phyloP scores from a whole-genome alignment of 2,797 vertebrate species.

The Halcyon chelicuti region DNA sequence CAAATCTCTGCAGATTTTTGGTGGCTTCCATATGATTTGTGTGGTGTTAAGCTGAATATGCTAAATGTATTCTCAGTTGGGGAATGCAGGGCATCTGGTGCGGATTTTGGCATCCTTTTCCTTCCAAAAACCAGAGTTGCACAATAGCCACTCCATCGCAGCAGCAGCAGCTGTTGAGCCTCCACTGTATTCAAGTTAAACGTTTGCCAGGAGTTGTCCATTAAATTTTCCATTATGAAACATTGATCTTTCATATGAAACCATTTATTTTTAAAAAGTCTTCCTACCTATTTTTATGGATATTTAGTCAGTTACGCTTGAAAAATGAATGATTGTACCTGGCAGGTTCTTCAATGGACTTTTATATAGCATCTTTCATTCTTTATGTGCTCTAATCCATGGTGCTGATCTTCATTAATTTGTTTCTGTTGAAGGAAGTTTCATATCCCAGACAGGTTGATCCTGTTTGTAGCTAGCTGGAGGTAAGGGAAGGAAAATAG shows the following conservation, averaged over 20 bases:
- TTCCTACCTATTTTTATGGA: neutral
- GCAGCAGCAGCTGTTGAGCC: neutral
- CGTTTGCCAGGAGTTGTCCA: neutral
- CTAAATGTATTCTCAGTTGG: neutral
- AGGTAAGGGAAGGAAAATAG: neutral
- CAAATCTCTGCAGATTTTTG: neutral
- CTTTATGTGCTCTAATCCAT: neutral
- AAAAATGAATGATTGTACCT: neutral
- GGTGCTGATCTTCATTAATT: neutral
- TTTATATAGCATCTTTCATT: neutral
- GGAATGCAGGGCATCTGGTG: neutral
- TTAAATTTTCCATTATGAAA: neutral
- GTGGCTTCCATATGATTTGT: neutral
- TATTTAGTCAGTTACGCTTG: neutral
- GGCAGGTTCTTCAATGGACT: neutral
- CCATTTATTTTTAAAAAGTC: slow-evolving; percentile 3
- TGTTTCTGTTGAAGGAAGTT: neutral
- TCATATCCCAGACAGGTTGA: neutral
- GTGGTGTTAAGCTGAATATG: neutral
- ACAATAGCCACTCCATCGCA: neutral
- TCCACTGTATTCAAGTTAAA: neutral
- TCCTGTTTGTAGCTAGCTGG: neutral
- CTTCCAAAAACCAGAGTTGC: neutral
- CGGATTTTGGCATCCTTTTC: neutral
- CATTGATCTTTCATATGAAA: neutral